phyloP scores from a whole-genome alignment of 2,113 vertebrate genomes.

The Chaetorhynchus papuensis region DNA sequence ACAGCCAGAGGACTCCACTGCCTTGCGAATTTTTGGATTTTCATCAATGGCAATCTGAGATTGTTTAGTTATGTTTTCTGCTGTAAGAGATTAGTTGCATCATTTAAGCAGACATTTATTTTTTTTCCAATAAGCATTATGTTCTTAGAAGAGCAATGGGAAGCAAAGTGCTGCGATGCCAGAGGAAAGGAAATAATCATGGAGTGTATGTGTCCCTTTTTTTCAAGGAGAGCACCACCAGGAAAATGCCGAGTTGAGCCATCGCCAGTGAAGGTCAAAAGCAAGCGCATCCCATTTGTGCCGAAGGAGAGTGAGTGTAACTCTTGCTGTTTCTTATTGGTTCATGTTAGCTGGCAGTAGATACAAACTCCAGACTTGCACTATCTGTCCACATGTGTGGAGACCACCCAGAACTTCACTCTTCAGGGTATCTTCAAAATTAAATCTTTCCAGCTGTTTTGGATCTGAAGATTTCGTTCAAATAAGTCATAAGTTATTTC shows the following conservation, averaged over 20 bases:
- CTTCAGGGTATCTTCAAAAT: not conserved
- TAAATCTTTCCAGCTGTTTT: slow-evolving; percentile 4
- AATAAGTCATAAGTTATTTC: not conserved
- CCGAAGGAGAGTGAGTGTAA: slow-evolving; percentile 88
- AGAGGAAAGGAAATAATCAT: not conserved
- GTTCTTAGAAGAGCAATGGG: not conserved
- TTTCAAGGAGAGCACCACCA: slow-evolving; percentile 86
- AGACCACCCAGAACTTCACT: not conserved
- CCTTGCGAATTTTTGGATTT: slow-evolving; percentile 1
- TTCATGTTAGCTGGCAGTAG: not conserved
- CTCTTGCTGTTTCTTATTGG: not conserved
- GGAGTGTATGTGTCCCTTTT: not conserved
- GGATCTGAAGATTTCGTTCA: not conserved
- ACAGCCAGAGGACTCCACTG: not conserved
- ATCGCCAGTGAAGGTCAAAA: slow-evolving; percentile 80
- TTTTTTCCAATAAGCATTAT: not conserved
- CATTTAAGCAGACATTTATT: not conserved
- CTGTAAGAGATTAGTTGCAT: not conserved
- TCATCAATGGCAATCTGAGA: not conserved
- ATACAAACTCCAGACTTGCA: not conserved
- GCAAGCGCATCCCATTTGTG: slow-evolving; percentile 78
- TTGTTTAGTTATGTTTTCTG: not conserved
- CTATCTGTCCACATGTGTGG: not conserved
- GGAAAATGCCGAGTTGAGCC: slow-evolving; percentile 83
- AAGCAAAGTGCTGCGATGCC: not conserved